Percentiles rank a stretch among this genome's conserved stretches.
These are phyloP conservation scores for Machaerirhynchus nigripectus DNA, from an alignment of 2,113 vertebrate genomes.

Conservation along the genomic window DNA sequence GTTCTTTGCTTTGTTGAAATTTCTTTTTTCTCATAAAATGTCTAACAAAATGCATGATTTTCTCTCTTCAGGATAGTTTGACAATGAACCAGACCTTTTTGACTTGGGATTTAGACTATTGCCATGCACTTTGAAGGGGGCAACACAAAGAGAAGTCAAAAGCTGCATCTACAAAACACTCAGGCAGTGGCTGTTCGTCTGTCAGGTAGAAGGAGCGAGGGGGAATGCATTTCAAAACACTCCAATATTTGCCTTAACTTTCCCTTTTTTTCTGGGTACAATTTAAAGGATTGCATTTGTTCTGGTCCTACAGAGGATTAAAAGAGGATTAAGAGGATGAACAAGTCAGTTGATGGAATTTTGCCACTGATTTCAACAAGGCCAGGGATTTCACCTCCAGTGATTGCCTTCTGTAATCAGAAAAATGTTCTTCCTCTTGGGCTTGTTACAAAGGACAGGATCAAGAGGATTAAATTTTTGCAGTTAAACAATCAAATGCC, in stretches of 20 bases:
- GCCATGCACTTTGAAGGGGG: neutral
- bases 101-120: neutral
- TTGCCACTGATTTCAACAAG: constrained; percentile 3
- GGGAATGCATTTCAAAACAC: neutral
- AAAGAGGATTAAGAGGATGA: constrained; percentile 23
- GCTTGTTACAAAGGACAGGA: neutral
- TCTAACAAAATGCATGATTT: neutral
- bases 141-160: neutral
- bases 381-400: neutral
- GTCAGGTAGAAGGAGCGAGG: neutral
- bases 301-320: constrained; percentile 8
- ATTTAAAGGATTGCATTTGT: neutral
- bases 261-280: neutral
- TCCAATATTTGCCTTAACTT: neutral
- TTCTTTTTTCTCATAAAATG: neutral
- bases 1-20: neutral
- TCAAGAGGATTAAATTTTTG: neutral
- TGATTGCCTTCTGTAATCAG: neutral
- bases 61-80: neutral
- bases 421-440: neutral
- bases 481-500: neutral
- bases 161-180: neutral
- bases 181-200: neutral
- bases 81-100: neutral
- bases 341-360: neutral